Percentiles rank a stretch among this genome's conserved stretches.
These are phyloP conservation scores for Falco naumanni DNA, from an alignment of 2,797 vertebrate genomes.

Conservation along the genomic window DNA sequence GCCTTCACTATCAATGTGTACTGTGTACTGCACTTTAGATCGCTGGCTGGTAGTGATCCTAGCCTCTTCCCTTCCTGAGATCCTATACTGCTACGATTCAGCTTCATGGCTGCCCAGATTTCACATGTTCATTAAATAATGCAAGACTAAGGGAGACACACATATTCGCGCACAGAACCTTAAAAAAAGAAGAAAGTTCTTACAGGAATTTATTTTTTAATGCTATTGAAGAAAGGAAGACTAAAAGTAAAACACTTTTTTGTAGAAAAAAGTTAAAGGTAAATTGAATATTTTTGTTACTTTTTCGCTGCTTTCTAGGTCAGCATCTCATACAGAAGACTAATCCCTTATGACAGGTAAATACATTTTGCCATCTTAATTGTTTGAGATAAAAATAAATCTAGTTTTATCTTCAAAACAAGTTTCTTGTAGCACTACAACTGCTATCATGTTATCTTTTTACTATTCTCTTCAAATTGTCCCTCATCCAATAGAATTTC, in stretches of 20 bases:
- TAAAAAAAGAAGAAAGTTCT: not conserved
- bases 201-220: not conserved
- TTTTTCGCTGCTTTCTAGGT: not conserved
- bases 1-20: not conserved
- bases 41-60: conserved; percentile 21
- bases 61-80: not conserved
- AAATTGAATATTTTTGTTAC: not conserved
- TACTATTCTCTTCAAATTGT: not conserved
- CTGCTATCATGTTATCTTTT: not conserved
- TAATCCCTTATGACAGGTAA: not conserved
- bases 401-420: no score
- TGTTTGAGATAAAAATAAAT: not conserved
- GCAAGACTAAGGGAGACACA: not conserved
- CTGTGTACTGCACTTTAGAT: not conserved
- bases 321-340: not conserved
- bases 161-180: not conserved
- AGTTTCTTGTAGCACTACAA: no score
- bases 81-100: not conserved
- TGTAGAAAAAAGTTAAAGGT: not conserved
- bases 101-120: not conserved
- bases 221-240: not conserved
- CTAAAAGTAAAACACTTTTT: not conserved
- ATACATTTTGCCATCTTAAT: not conserved
- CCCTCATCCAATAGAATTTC: not conserved
- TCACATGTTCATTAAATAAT: conserved; percentile 20